phyloP scores from a whole-genome alignment of 2,888 invertebrate species.

The Amblyteles armatorius region DNA sequence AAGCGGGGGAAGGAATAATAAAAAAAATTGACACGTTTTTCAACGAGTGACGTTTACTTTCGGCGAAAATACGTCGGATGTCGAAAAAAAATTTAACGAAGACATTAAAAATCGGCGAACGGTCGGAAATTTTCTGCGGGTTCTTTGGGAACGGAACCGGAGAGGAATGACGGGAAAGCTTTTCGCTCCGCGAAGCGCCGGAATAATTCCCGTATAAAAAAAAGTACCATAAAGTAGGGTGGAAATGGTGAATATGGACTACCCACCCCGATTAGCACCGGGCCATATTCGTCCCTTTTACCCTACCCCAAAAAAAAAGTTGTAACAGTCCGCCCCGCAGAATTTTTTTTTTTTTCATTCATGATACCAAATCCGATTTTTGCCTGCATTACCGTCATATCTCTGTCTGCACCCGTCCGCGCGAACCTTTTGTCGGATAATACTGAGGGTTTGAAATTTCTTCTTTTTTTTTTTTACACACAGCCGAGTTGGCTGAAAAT shows the following conservation, averaged over 20 bases:
- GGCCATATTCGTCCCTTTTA: not conserved
- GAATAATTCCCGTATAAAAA: not conserved
- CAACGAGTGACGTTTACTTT: not conserved
- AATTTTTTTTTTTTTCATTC: not conserved
- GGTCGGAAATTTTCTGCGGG: not conserved
- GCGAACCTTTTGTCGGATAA: too few relatives aligned
- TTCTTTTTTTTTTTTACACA: not conserved
- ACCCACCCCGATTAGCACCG: not conserved
- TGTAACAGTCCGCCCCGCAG: not conserved
- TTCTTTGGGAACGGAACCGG: not conserved
- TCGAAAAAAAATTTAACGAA: conserved; percentile 7
- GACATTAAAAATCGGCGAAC: not conserved
- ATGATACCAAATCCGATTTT: too few relatives aligned
- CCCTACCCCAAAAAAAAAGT: not conserved
- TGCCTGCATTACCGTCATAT: too few relatives aligned
- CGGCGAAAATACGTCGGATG: not conserved
- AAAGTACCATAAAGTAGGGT: not conserved
- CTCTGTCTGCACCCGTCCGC: too few relatives aligned
- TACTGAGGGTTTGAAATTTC: too few relatives aligned
- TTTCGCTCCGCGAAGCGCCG: not conserved
- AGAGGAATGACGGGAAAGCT: not conserved
- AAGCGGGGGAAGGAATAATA: not conserved
- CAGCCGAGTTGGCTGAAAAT: not conserved
- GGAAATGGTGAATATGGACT: not conserved
- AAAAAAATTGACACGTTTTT: not conserved